Percentiles rank a stretch among this genome's conserved stretches.
Conservation (phyloP, 2,888 invertebrate species). For the Neelides folsomi region DNA sequence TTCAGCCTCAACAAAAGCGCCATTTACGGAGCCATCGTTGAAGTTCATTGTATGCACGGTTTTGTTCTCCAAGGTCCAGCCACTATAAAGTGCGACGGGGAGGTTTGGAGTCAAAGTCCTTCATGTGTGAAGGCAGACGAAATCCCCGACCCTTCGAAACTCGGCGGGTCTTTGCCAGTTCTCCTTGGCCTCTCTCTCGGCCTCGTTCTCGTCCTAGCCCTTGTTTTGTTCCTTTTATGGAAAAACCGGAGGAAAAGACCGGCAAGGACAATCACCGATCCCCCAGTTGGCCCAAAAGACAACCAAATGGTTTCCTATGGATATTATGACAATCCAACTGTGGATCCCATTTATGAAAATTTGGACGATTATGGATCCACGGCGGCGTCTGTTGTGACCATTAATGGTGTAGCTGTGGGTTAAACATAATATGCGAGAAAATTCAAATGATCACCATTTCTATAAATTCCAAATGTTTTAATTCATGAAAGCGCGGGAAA, state of each 20-base stretch:
- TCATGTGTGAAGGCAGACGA: constrained; percentile 5
- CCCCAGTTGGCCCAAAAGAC: no score
- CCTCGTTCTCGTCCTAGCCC: no score
- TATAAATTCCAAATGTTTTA: no score
- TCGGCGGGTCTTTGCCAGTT: constrained; percentile 25
- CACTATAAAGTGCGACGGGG: constrained; percentile 24
- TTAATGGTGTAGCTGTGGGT: constrained; percentile 60
- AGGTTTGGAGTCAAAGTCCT: constrained; percentile 9
- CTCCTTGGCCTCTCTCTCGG: no score
- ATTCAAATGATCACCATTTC: no score
- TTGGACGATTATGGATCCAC: constrained; percentile 29
- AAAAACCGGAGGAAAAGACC: no score
- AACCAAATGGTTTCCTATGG: no score
- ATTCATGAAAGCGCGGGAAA: no score
- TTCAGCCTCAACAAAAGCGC: constrained; percentile 74
- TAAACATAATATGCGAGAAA: no score
- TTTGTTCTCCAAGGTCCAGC: constrained; percentile 40
- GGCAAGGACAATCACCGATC: no score
- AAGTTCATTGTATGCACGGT: constrained; percentile 78
- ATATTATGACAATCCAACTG: constrained; percentile 4
- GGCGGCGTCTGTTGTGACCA: constrained; percentile 52
- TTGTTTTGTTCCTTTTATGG: no score
- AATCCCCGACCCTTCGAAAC: constrained; percentile 16
- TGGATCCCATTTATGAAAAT: constrained; percentile 31
- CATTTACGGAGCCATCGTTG: constrained; percentile 66